A percentile compares a stretch with the other conserved stretches of the same genome.
Conservation (phyloP, 2,888 invertebrate species). For the Eumacrocentrus americanus region DNA sequence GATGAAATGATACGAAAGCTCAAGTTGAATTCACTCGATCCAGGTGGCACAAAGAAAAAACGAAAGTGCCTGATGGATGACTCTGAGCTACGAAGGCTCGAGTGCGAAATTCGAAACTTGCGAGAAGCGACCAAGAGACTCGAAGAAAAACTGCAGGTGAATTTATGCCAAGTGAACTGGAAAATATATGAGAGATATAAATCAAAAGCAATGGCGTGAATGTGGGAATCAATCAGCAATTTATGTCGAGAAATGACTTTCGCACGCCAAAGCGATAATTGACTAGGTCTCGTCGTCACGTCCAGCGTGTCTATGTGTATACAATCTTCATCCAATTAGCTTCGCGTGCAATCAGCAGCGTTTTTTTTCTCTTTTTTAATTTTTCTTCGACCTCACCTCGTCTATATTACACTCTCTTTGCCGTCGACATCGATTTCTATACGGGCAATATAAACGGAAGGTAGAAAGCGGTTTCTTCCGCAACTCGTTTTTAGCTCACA, state of each 20-base stretch:
- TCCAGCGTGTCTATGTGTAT: background rate
- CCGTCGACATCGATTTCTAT: slow-evolving; percentile 14
- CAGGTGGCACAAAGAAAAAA: slow-evolving; percentile 23
- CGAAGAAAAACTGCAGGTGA: slow-evolving; percentile 73
- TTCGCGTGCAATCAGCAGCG: background rate
- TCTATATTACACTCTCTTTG: slow-evolving; percentile 8
- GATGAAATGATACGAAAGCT: slow-evolving; percentile 46
- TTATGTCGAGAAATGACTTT: background rate
- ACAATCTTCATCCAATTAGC: background rate
- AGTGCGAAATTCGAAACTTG: slow-evolving; percentile 68
- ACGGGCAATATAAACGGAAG: slow-evolving; percentile 15
- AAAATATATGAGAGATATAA: too few species aligned
- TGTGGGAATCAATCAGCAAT: background rate
- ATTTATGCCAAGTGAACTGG: too few species aligned
- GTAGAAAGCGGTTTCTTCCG: slow-evolving; percentile 25
- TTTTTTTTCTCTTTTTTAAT: slow-evolving; percentile 41
- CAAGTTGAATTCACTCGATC: slow-evolving; percentile 35
- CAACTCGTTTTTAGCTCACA: slow-evolving; percentile 14
- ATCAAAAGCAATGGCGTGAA: background rate
- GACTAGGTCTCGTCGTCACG: background rate
- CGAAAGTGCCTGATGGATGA: slow-evolving; percentile 28
- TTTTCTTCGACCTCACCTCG: slow-evolving; percentile 1
- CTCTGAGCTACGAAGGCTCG: slow-evolving; percentile 62
- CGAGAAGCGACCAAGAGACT: slow-evolving; percentile 70
- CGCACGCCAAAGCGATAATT: background rate